A percentile compares a stretch with the other conserved stretches of the same genome.
Conservation (phyloP, 2,888 invertebrate genomes). For the Phytoseiulus persimilis region DNA sequence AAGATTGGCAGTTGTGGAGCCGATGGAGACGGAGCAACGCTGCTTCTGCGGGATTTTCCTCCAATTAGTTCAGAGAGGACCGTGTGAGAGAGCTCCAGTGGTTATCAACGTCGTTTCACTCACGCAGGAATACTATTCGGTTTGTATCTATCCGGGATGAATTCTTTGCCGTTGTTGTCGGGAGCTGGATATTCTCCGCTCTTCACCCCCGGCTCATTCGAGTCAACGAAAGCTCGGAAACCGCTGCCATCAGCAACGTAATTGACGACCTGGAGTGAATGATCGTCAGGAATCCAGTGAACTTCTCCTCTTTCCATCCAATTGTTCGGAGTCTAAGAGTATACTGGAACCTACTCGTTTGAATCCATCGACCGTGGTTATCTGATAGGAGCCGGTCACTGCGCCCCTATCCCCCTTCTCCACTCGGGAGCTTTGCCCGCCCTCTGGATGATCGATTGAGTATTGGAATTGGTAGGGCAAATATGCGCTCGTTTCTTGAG, state of each 20-base stretch:
- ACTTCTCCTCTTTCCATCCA: neutral
- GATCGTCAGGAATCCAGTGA: neutral
- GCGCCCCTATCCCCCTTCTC: conserved; percentile 7
- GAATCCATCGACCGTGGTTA: neutral
- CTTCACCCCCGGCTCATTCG: conserved; percentile 23
- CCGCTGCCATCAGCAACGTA: conserved; percentile 7
- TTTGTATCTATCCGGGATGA: neutral
- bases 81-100: neutral
- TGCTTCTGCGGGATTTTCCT: neutral
- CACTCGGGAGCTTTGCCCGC: conserved; percentile 6
- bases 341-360: neutral
- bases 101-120: neutral
- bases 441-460: conserved; percentile 12
- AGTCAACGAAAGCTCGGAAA: conserved; percentile 23
- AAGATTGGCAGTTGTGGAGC: neutral
- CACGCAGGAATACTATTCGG: neutral
- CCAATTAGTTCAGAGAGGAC: too few species aligned
- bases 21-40: neutral
- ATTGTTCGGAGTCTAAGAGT: neutral
- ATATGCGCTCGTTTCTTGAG: neutral
- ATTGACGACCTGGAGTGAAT: neutral
- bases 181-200: conserved; percentile 22
- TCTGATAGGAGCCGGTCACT: conserved; percentile 16
- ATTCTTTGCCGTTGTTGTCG: neutral
- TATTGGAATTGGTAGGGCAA: conserved; percentile 18